Conservation (phyloP, 2,888 invertebrate genomes). For the Acleris emargana region DNA sequence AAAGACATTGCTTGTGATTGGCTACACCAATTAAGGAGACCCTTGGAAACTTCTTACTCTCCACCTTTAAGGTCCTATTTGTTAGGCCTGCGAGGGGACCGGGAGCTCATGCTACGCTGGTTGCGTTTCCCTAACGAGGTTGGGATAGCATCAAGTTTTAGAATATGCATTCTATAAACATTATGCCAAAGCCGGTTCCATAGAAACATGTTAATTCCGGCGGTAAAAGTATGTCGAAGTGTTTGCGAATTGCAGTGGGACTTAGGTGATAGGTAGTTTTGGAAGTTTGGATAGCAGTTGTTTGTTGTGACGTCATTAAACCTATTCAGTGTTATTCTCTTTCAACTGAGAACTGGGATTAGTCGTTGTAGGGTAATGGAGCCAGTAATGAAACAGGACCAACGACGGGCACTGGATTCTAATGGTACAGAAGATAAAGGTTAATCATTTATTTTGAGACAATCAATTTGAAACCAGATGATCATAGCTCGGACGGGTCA, state of each 20-base stretch:
- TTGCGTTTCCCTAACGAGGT: constrained; percentile 23
- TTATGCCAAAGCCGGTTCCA: constrained; percentile 22
- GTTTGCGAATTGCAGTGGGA: constrained; percentile 15
- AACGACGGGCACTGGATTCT: no score
- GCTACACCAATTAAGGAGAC: constrained; percentile 25
- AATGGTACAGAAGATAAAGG: no score
- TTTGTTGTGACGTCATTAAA: background rate
- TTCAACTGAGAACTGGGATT: no score
- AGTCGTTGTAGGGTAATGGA: no score
- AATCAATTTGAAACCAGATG: no score
- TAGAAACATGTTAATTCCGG: constrained; percentile 23
- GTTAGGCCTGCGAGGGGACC: background rate
- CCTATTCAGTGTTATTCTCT: no score
- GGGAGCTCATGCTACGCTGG: constrained; percentile 4
- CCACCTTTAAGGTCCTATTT: background rate
- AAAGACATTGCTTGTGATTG: constrained; percentile 35
- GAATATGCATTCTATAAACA: constrained; percentile 36
- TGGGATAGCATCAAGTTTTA: constrained; percentile 33
- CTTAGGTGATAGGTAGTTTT: constrained; percentile 17
- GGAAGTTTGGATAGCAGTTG: background rate
- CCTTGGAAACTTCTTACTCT: background rate
- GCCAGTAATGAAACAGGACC: no score
- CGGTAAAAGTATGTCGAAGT: constrained; percentile 21
- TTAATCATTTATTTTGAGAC: no score
- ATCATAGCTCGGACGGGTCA: no score